These are phyloP conservation scores for Nesometra sesokonis DNA, from an alignment of 35 echinoderm and acorn worm species.

Conservation along the genomic window DNA sequence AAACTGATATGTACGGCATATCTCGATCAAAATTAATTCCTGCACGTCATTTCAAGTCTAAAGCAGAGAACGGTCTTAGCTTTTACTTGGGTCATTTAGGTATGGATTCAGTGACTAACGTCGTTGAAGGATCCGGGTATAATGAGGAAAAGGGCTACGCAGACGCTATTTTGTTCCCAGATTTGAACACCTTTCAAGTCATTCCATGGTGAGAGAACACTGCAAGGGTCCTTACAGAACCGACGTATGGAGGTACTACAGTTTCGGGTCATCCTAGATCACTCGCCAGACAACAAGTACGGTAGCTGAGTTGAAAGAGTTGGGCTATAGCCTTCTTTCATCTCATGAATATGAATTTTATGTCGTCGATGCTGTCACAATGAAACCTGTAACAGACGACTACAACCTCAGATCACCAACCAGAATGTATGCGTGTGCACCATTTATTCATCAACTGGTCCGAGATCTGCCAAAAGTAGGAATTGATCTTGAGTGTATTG, in stretches of 20 bases:
- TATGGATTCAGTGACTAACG: slow-evolving; percentile 15
- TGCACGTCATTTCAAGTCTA: slow-evolving; percentile 36
- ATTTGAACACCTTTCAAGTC: slow-evolving; percentile 33
- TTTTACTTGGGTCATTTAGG: slow-evolving; percentile 22
- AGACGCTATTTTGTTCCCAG: slow-evolving; percentile 34
- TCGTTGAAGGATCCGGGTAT: slow-evolving; percentile 27
- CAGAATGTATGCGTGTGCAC: slow-evolving; percentile 3
- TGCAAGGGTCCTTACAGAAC: slow-evolving; percentile 15
- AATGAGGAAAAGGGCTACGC: slow-evolving; percentile 33
- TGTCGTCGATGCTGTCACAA: not conserved
- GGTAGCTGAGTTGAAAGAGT: not conserved
- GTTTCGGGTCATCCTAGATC: slow-evolving; percentile 2
- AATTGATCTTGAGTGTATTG: slow-evolving; percentile 33
- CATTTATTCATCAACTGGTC: slow-evolving; percentile 25
- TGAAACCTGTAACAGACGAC: not conserved
- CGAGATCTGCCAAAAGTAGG: slow-evolving; percentile 22
- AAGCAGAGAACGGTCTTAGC: slow-evolving; percentile 26
- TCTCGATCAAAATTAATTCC: slow-evolving; percentile 35
- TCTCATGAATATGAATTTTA: slow-evolving; percentile 17
- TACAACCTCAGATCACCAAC: not conserved
- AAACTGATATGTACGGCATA: slow-evolving; percentile 24
- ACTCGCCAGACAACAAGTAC: slow-evolving; percentile 14
- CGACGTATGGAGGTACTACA: not conserved
- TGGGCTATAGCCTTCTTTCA: slow-evolving; percentile 24
- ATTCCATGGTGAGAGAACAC: slow-evolving; percentile 35